A percentile compares a stretch with the other conserved stretches of the same genome.
These are phyloP conservation scores for Amaurobius ferox DNA, from an alignment of 2,888 invertebrate genomes.

Conservation along the genomic window DNA sequence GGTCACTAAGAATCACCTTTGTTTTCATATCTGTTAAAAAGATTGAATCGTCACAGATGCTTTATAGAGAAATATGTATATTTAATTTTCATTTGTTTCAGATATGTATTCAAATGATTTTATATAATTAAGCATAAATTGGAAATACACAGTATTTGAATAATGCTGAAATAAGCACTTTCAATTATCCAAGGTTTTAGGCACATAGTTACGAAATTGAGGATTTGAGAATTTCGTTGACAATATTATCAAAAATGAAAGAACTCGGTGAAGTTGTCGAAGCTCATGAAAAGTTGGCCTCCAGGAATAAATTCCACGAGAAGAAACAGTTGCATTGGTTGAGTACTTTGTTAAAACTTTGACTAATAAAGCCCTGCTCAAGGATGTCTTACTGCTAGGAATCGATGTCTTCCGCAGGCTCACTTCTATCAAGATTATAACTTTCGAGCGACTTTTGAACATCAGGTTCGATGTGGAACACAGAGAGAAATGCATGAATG, in stretches of 20 bases:
- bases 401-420: neutral
- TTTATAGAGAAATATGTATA: no score
- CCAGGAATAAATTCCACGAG: neutral
- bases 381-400: constrained; percentile 11
- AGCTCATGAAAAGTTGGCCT: neutral
- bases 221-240: neutral
- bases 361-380: neutral
- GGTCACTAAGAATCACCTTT: no score
- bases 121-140: no score
- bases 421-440: neutral
- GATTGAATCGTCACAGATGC: no score
- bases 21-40: no score
- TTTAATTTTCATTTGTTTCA: no score
- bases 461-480: constrained; percentile 81
- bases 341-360: neutral
- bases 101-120: no score
- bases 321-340: neutral
- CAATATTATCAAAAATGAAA: neutral
- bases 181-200: neutral
- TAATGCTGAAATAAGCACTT: no score
- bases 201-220: no score
- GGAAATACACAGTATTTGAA: no score
- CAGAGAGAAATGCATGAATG: constrained; percentile 86
- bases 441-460: constrained; percentile 18
- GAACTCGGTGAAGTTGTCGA: neutral